A percentile compares a stretch with the other conserved stretches of the same genome.
Conservation (phyloP, 2,888 invertebrate genomes). For the Eupelmus urozonus region DNA sequence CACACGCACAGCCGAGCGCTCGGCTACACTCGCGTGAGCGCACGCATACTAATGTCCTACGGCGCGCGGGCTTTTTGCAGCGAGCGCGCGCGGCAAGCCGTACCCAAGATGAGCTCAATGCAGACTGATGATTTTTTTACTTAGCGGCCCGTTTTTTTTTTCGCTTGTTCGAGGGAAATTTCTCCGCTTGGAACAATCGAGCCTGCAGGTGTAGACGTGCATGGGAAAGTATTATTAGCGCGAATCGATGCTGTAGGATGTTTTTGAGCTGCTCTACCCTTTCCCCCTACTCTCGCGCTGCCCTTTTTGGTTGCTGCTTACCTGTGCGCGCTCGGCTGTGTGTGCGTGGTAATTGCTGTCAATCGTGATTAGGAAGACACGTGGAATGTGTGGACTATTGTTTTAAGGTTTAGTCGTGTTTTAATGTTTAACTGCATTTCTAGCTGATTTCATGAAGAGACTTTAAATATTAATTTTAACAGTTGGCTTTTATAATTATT, state of each 20-base stretch:
- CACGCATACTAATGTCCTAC: not conserved
- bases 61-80: conserved; percentile 48
- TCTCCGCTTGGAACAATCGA: conserved; percentile 25
- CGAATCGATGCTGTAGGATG: conserved; percentile 3
- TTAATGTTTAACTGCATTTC: too few relatives aligned
- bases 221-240: conserved; percentile 56
- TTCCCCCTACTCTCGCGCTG: conserved; percentile 4
- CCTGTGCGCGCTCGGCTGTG: too few relatives aligned
- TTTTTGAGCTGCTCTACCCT: conserved; percentile 1
- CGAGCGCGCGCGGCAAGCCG: conserved; percentile 28
- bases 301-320: too few relatives aligned
- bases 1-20: not conserved
- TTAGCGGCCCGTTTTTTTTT: conserved; percentile 30
- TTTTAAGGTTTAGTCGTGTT: too few relatives aligned
- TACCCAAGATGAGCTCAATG: conserved; percentile 52
- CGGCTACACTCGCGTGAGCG: not conserved
- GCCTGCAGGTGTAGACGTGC: conserved; percentile 29
- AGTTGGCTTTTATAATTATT: too few relatives aligned
- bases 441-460: too few relatives aligned
- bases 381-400: too few relatives aligned
- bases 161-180: conserved; percentile 44
- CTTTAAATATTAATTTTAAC: too few relatives aligned
- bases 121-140: conserved; percentile 43
- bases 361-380: too few relatives aligned
- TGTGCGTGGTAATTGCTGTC: too few relatives aligned